These are phyloP conservation scores for Dolichopus griseipennis DNA, from an alignment of 2,888 invertebrate species.

Conservation along the genomic window DNA sequence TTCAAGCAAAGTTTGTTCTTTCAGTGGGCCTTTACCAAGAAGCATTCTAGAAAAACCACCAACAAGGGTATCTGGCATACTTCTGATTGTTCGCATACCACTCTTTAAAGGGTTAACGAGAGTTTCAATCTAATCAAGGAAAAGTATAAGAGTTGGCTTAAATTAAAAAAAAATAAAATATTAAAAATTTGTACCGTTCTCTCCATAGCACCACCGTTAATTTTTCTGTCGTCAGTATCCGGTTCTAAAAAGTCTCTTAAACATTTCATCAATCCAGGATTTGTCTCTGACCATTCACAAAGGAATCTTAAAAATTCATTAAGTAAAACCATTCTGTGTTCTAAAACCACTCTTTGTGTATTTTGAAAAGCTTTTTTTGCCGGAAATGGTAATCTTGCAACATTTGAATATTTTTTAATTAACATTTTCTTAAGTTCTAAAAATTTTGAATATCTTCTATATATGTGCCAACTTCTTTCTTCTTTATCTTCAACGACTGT, in stretches of 20 bases:
- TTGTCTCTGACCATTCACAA: slow-evolving; percentile 51
- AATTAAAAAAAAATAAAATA: not conserved
- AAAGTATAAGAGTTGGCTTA: not conserved
- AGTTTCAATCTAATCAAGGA: slow-evolving; percentile 39
- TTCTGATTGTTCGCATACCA: slow-evolving; percentile 65
- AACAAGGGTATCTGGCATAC: slow-evolving; percentile 66
- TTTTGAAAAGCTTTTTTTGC: slow-evolving; percentile 92
- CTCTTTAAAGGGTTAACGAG: slow-evolving; percentile 55
- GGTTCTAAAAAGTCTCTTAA: slow-evolving; percentile 59
- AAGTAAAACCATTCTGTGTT: slow-evolving; percentile 71
- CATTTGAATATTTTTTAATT: slow-evolving; percentile 53
- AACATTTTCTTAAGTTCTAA: slow-evolving; percentile 74
- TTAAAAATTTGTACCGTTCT: slow-evolving; percentile 43
- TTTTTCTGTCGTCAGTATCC: slow-evolving; percentile 59
- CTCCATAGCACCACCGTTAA: slow-evolving; percentile 51
- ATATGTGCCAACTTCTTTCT: slow-evolving; percentile 81
- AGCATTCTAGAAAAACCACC: slow-evolving; percentile 55
- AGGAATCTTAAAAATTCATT: slow-evolving; percentile 72
- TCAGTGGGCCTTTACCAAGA: slow-evolving; percentile 44
- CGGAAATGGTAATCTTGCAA: slow-evolving; percentile 72
- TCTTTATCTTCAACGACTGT: slow-evolving; percentile 55
- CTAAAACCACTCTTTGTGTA: slow-evolving; percentile 73
- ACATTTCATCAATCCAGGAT: slow-evolving; percentile 44
- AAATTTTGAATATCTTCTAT: slow-evolving; percentile 89
- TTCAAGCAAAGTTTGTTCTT: slow-evolving; percentile 23